These are phyloP conservation scores for Diprion similis DNA, from an alignment of 1,140 invertebrate species.

Conservation along the genomic window DNA sequence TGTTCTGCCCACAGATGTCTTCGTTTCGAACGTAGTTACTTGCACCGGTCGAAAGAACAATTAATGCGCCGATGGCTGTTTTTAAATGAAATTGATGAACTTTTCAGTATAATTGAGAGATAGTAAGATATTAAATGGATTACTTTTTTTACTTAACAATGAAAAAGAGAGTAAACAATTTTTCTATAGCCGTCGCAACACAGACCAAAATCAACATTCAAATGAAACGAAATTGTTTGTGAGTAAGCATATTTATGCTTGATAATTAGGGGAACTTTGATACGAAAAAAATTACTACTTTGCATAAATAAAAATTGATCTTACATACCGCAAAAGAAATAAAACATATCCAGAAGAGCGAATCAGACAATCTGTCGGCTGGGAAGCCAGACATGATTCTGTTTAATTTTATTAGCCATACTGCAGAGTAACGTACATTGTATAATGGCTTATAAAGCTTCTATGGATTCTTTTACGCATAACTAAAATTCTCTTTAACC, in stretches of 20 bases:
- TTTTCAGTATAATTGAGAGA: too few relatives aligned
- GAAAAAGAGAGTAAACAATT: too few relatives aligned
- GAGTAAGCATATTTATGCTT: too few relatives aligned
- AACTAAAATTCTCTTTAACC: neutral
- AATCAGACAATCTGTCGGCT: conserved; percentile 30
- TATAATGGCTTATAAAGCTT: conserved; percentile 42
- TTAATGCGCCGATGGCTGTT: neutral
- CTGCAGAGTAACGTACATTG: conserved; percentile 33
- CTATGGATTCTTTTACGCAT: conserved; percentile 28
- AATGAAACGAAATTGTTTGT: too few relatives aligned
- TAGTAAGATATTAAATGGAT: too few relatives aligned
- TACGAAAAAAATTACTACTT: too few relatives aligned
- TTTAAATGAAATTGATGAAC: neutral
- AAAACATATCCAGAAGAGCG: conserved; percentile 43
- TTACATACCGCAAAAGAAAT: conserved; percentile 40
- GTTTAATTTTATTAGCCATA: conserved; percentile 42
- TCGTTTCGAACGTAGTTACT: conserved; percentile 53
- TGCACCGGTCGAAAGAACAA: neutral
- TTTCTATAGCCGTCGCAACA: too few relatives aligned
- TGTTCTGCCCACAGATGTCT: conserved; percentile 69
- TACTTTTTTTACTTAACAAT: too few relatives aligned
- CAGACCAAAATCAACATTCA: too few relatives aligned
- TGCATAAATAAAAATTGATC: too few relatives aligned
- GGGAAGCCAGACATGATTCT: conserved; percentile 36
- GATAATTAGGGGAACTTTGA: too few relatives aligned